phyloP scores from a whole-genome alignment of 2,113 vertebrate genomes.

The Pterocles gutturalis region DNA sequence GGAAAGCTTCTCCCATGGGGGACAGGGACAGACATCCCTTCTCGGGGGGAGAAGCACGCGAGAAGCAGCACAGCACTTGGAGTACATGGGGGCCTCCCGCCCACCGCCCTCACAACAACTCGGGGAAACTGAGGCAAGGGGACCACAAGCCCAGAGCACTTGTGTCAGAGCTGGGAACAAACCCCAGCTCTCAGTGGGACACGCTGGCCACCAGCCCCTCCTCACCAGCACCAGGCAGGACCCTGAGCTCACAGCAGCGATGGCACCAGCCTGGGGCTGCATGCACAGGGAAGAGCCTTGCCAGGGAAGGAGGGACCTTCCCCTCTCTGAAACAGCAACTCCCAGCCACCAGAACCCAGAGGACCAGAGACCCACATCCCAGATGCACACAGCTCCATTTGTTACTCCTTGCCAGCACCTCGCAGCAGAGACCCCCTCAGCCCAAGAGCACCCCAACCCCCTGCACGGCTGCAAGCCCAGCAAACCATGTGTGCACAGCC shows the following conservation, averaged over 20 bases:
- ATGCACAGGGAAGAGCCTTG: rapidly evolving
- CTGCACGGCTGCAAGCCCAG: neutral
- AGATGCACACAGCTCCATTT: neutral
- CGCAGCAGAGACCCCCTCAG: neutral
- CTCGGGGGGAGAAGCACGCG: rapidly evolving
- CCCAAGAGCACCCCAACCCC: neutral
- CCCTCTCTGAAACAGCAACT: neutral
- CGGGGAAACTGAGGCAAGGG: neutral
- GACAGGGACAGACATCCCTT: neutral
- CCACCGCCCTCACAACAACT: neutral
- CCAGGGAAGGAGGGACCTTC: neutral
- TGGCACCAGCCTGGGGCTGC: neutral
- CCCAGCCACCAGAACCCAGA: neutral
- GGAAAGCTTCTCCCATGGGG: neutral
- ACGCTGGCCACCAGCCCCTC: neutral
- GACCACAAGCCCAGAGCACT: neutral
- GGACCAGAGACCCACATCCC: neutral
- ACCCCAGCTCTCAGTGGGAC: neutral
- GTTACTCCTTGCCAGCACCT: neutral
- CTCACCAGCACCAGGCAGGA: neutral
- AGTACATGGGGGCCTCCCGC: neutral
- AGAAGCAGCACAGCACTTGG: neutral
- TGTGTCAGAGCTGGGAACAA: neutral
- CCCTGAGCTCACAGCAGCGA: neutral
- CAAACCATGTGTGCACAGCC: neutral